Percentiles rank a stretch among this genome's conserved stretches.
These are phyloP conservation scores for Atherinomorus stipes DNA, from an alignment of 2,113 vertebrate species.

Conservation along the genomic window DNA sequence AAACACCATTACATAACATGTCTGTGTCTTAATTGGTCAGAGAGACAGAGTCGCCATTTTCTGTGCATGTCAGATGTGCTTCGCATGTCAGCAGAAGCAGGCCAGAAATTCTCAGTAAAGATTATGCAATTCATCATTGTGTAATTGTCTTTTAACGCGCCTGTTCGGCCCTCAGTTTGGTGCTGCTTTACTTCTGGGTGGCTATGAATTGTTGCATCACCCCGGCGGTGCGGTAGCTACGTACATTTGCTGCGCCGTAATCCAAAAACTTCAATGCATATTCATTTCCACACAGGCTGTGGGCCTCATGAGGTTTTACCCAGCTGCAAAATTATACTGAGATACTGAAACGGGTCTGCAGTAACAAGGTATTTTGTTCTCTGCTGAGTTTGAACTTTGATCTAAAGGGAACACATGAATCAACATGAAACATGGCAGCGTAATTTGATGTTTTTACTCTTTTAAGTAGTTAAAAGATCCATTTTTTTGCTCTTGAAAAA, in stretches of 20 bases:
- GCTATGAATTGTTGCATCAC: slow-evolving; percentile 12
- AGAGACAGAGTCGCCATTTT: slow-evolving; percentile 15
- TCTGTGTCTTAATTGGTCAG: slow-evolving; percentile 14
- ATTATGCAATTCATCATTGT: slow-evolving; percentile 23
- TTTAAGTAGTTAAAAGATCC: slow-evolving; percentile 1
- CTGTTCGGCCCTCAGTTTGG: background rate
- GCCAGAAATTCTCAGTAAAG: slow-evolving; percentile 12
- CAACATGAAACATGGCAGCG: slow-evolving; percentile 11
- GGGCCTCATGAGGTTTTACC: background rate
- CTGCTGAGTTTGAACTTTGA: slow-evolving; percentile 4
- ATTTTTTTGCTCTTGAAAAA: slow-evolving; percentile 14
- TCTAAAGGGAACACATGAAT: slow-evolving; percentile 14
- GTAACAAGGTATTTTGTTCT: background rate
- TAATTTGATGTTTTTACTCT: slow-evolving; percentile 16
- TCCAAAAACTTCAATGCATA: background rate
- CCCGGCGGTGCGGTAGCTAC: background rate
- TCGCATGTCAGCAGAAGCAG: background rate
- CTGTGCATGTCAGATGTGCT: background rate
- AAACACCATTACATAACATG: slow-evolving; percentile 1
- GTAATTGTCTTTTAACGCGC: slow-evolving; percentile 20
- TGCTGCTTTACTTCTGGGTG: slow-evolving; percentile 1
- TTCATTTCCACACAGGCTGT: background rate
- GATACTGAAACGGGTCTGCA: background rate
- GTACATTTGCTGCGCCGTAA: background rate
- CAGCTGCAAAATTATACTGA: background rate